These are phyloP conservation scores for Pseudomyrmex flavicornis DNA, from an alignment of 1,140 invertebrate genomes.

Conservation along the genomic window DNA sequence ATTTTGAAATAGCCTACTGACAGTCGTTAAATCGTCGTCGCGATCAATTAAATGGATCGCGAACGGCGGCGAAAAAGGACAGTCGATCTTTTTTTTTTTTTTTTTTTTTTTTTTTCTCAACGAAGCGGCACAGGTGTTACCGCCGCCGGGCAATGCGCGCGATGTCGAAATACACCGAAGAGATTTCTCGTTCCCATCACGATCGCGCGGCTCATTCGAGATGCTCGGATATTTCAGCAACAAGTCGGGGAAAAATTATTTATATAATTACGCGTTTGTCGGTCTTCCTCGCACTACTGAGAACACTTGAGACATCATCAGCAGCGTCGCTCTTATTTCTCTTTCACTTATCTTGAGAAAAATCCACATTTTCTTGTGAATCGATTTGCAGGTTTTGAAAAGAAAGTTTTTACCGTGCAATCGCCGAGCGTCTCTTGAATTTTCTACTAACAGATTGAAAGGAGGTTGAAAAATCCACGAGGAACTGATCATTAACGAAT, in stretches of 20 bases:
- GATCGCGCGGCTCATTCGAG: conserved; percentile 60
- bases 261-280: conserved; percentile 39
- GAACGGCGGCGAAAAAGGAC: neutral
- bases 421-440: neutral
- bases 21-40: neutral
- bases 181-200: conserved; percentile 71
- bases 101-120: conserved; percentile 3
- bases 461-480: conserved; percentile 61
- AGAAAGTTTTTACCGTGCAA: neutral
- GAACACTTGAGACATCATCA: neutral
- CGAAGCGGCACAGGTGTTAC: conserved; percentile 32
- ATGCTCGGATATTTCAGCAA: conserved; percentile 41
- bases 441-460: conserved; percentile 41
- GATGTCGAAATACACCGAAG: conserved; percentile 44
- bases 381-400: neutral
- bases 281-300: neutral
- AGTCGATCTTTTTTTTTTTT: neutral
- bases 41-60: conserved; percentile 13
- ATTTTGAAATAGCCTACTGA: neutral
- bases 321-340: neutral
- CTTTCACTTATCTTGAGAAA: neutral
- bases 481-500: conserved; percentile 64
- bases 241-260: conserved; percentile 19
- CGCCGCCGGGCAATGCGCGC: conserved; percentile 24
- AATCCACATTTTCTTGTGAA: neutral